These are phyloP conservation scores for Gymnocypris eckloni DNA, from an alignment of 2,797 vertebrate genomes.

Conservation along the genomic window DNA sequence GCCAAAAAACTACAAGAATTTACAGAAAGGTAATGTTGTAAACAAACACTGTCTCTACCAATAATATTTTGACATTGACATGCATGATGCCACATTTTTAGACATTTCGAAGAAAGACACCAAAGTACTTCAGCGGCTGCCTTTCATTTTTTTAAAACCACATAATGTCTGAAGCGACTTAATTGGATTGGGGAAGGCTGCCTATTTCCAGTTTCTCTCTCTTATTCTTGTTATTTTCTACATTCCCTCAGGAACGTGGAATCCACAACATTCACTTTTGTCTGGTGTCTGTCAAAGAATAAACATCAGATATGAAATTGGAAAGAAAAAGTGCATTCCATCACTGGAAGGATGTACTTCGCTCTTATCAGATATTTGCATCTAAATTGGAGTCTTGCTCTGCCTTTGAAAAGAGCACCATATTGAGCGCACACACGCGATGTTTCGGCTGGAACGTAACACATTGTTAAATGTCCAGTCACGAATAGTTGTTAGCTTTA, in stretches of 20 bases:
- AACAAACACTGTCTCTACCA: slow-evolving; percentile 43
- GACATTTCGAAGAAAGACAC: slow-evolving; percentile 46
- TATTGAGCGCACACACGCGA: slow-evolving; percentile 44
- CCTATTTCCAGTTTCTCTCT: slow-evolving; percentile 10
- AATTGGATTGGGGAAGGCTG: slow-evolving; percentile 59
- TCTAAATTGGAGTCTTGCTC: slow-evolving; percentile 66
- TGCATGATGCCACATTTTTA: slow-evolving; percentile 38
- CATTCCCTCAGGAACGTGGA: slow-evolving; percentile 45
- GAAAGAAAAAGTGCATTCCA: slow-evolving; percentile 55
- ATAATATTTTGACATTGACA: slow-evolving; percentile 49
- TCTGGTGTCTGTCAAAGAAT: slow-evolving; percentile 65
- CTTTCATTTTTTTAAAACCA: slow-evolving; percentile 43
- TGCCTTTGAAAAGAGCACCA: slow-evolving; percentile 60
- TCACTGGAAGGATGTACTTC: slow-evolving; percentile 59
- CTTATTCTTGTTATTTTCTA: slow-evolving; percentile 52
- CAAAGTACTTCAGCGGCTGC: slow-evolving; percentile 46
- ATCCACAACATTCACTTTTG: slow-evolving; percentile 61
- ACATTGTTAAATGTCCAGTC: slow-evolving; percentile 56
- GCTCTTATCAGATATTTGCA: slow-evolving; percentile 65
- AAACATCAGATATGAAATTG: slow-evolving; percentile 64
- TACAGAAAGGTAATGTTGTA: slow-evolving; percentile 40
- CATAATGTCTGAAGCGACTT: slow-evolving; percentile 45
- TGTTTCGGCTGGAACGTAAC: slow-evolving; percentile 55
- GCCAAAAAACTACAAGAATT: slow-evolving; percentile 6
- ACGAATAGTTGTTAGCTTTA: slow-evolving; percentile 47